A percentile compares a stretch with the other conserved stretches of the same genome.
These are phyloP conservation scores for Donacobius atricapilla DNA, from an alignment of 2,113 vertebrate species.

Conservation along the genomic window DNA sequence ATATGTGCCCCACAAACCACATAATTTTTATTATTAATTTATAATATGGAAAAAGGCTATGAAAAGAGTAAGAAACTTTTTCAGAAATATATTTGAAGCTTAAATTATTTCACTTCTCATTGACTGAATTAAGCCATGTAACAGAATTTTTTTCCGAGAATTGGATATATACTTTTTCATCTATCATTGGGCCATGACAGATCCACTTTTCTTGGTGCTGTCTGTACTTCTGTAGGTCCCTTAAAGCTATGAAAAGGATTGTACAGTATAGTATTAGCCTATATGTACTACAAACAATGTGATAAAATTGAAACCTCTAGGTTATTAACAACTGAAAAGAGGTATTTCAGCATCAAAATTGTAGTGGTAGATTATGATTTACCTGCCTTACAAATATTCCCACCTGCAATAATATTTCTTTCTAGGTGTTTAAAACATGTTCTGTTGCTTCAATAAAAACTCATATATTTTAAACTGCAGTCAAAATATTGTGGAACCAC, in stretches of 20 bases:
- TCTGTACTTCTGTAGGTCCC: background rate
- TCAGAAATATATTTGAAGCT: background rate
- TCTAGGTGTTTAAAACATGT: background rate
- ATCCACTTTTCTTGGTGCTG: background rate
- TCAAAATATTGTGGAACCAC: background rate
- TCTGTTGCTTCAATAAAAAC: background rate
- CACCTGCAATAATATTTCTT: background rate
- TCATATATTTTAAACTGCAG: background rate
- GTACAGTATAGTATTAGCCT: background rate
- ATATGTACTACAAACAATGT: background rate
- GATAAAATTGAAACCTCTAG: background rate
- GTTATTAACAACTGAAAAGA: background rate
- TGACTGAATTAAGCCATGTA: background rate
- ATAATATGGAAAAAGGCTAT: background rate
- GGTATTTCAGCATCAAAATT: background rate
- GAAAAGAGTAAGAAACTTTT: background rate
- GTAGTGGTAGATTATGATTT: background rate
- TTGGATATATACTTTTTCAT: background rate
- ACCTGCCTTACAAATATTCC: background rate
- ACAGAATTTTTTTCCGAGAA: background rate
- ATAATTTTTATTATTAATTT: background rate
- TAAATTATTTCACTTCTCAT: background rate
- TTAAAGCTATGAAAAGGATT: background rate
- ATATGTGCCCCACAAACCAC: background rate
- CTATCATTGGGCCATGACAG: background rate